These are phyloP conservation scores for Rhadina sibilatrix DNA, from an alignment of 2,113 vertebrate genomes.

Conservation along the genomic window DNA sequence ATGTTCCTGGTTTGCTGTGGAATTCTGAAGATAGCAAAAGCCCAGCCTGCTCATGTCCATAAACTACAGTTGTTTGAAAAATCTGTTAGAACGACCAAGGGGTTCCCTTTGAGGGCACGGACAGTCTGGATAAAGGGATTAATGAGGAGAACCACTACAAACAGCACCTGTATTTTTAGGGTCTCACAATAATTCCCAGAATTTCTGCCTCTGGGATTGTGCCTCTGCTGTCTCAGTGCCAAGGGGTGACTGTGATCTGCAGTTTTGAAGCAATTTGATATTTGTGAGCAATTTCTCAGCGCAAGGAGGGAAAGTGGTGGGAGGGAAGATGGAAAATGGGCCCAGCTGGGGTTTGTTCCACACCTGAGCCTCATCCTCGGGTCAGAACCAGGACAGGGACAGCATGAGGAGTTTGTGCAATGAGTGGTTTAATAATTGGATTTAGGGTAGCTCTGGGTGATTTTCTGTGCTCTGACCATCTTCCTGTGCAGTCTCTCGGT, in stretches of 20 bases:
- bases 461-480: not conserved
- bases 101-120: not conserved
- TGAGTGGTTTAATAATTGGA: not conserved
- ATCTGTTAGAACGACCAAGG: not conserved
- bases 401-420: not conserved
- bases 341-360: not conserved
- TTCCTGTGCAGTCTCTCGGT: not conserved
- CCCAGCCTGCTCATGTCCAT: not conserved
- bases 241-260: not conserved
- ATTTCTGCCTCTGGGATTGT: not conserved
- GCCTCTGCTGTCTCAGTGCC: not conserved
- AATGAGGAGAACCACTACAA: not conserved
- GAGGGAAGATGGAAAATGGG: not conserved
- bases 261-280: not conserved
- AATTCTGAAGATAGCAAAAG: not conserved
- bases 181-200: not conserved
- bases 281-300: accelerated
- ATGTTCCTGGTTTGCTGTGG: not conserved
- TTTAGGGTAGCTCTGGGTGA: not conserved
- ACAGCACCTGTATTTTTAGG: not conserved
- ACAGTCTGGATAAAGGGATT: not conserved
- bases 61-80: not conserved
- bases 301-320: not conserved
- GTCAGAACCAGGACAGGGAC: not conserved
- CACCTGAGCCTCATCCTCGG: not conserved